Percentiles rank a stretch among this genome's conserved stretches.
These are phyloP conservation scores for Brotula barbata DNA, from an alignment of 2,797 vertebrate genomes.

Conservation along the genomic window DNA sequence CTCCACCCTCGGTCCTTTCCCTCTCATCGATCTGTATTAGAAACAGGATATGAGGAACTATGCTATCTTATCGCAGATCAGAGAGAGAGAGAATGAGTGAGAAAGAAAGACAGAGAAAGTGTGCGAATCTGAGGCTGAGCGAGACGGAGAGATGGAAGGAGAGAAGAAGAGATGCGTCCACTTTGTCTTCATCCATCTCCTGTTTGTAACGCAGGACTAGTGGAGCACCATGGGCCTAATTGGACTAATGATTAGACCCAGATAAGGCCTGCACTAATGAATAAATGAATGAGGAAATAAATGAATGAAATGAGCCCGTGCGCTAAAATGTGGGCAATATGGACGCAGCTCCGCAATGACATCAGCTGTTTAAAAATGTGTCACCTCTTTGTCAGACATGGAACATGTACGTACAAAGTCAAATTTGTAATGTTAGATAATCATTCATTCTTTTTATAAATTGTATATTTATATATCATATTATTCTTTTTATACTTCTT, in stretches of 20 bases:
- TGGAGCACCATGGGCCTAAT: constrained; percentile 62
- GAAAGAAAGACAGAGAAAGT: constrained; percentile 46
- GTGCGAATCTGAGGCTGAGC: constrained; percentile 47
- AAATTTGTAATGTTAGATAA: too few species aligned
- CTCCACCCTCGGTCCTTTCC: constrained; percentile 61
- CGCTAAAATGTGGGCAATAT: constrained; percentile 35
- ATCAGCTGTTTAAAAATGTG: too few species aligned
- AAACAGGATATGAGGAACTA: constrained; percentile 79
- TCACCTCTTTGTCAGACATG: too few species aligned
- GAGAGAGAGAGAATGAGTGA: constrained; percentile 62
- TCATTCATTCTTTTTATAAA: too few species aligned
- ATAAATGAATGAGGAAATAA: constrained; percentile 72
- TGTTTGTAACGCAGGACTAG: constrained; percentile 53
- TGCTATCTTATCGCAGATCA: constrained; percentile 77
- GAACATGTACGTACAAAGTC: too few species aligned
- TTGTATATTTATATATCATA: too few species aligned
- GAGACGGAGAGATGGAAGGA: constrained; percentile 44
- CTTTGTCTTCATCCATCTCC: constrained; percentile 62
- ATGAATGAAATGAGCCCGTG: constrained; percentile 55
- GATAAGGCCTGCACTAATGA: constrained; percentile 69
- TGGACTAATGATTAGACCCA: constrained; percentile 64
- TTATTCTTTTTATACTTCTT: too few species aligned
- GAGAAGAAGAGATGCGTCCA: constrained; percentile 49
- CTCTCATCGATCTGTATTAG: constrained; percentile 77
- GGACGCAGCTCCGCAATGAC: constrained; percentile 23